Evolutionary conservation across 1,140 invertebrate genomes (phyloP).

Genomic region (Trialeurodes vaporariorum): DNA sequence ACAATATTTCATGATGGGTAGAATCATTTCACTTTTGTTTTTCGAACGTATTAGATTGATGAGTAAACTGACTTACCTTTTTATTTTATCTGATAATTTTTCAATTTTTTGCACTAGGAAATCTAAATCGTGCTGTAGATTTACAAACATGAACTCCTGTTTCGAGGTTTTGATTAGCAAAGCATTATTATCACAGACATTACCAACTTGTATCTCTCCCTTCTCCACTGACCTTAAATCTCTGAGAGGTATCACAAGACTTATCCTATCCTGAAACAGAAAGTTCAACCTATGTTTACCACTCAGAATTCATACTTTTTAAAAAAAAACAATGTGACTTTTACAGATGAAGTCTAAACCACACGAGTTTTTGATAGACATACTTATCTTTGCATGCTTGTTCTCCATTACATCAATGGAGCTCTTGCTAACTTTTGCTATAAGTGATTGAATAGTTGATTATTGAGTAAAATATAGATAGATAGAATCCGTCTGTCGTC

Average conservation of each 20-base stretch:
- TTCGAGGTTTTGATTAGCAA: conserved; percentile 59
- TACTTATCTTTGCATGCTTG: too few species aligned
- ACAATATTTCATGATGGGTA: too few species aligned
- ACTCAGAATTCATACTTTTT: background rate
- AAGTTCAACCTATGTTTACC: background rate
- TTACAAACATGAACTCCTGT: conserved; percentile 78
- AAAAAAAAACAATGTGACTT: background rate
- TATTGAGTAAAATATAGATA: too few species aligned
- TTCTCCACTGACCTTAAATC: conserved; percentile 62
- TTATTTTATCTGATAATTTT: conserved; percentile 58
- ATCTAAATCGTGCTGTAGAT: conserved; percentile 76
- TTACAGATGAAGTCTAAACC: too few species aligned
- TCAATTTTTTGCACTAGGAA: conserved; percentile 83
- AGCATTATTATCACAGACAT: conserved; percentile 61
- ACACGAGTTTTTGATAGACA: too few species aligned
- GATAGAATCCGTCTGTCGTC: too few species aligned
- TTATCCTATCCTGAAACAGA: conserved; percentile 70
- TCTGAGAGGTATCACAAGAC: conserved; percentile 76
- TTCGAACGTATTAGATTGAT: conserved; percentile 6
- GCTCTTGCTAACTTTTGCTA: too few species aligned
- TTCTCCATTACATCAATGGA: too few species aligned
- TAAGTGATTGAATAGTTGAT: too few species aligned
- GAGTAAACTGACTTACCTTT: conserved; percentile 18
- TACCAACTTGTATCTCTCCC: conserved; percentile 49
- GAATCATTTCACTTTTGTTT: conserved; percentile 1